These are phyloP conservation scores for Bombus confusus DNA, from an alignment of 1,140 invertebrate species.

Conservation along the genomic window DNA sequence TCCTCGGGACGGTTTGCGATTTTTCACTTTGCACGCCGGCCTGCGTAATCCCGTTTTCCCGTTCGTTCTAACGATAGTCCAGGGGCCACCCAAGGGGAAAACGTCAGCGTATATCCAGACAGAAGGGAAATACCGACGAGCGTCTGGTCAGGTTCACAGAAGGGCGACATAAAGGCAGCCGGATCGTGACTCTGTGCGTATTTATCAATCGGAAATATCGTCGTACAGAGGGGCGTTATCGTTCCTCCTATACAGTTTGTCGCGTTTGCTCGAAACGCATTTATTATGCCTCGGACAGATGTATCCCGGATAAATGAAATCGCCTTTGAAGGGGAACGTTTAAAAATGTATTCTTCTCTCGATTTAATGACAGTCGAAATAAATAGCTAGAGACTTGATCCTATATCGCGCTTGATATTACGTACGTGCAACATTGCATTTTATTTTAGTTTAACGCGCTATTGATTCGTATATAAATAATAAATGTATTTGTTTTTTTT, in stretches of 20 bases:
- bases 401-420: background rate
- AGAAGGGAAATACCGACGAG: conserved; percentile 27
- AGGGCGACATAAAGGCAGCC: background rate
- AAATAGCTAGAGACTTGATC: background rate
- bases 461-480: too few relatives aligned
- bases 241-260: background rate
- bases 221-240: background rate
- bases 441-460: too few relatives aligned
- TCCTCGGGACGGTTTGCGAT: conserved; percentile 58
- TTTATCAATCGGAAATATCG: conserved; percentile 37
- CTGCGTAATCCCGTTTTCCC: conserved; percentile 46
- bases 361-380: background rate
- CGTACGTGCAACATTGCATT: too few relatives aligned
- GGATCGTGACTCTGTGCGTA: background rate
- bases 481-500: too few relatives aligned
- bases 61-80: conserved; percentile 45
- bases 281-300: background rate
- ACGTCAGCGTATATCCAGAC: conserved; percentile 43
- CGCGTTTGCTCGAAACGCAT: background rate
- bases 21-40: conserved; percentile 62
- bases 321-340: background rate
- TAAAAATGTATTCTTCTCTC: background rate
- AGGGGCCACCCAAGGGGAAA: conserved; percentile 43
- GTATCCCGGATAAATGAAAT: background rate
- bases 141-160: conserved; percentile 9